These are phyloP conservation scores for Nyctereutes procyonoides DNA, from an alignment of 2,113 vertebrate genomes.

Conservation along the genomic window DNA sequence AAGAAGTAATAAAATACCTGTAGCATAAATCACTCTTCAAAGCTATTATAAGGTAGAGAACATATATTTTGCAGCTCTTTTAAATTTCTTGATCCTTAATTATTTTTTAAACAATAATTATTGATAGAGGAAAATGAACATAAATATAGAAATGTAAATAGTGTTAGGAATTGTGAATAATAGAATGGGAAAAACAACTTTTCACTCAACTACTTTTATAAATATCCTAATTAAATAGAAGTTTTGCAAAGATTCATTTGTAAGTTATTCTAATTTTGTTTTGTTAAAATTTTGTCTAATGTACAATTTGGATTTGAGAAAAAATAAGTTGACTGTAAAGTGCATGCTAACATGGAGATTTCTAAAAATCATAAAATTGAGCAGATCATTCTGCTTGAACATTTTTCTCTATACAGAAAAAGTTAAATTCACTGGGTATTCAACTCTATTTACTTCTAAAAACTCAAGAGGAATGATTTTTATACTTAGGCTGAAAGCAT, in stretches of 20 bases:
- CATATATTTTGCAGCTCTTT: neutral
- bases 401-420: neutral
- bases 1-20: neutral
- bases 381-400: neutral
- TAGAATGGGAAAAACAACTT: neutral
- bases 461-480: neutral
- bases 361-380: conserved; percentile 21
- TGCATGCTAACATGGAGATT: neutral
- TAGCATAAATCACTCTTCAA: neutral
- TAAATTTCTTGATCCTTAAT: neutral
- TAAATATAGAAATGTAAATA: neutral
- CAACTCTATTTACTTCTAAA: neutral
- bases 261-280: neutral
- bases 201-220: neutral
- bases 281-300: neutral
- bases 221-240: neutral
- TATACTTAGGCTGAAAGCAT: neutral
- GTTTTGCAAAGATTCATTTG: neutral
- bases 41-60: neutral
- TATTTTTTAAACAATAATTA: neutral
- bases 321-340: neutral
- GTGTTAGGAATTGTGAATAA: neutral
- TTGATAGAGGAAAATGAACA: neutral
- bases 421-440: conserved; percentile 4
- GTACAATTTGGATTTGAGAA: neutral